phyloP scores from a whole-genome alignment of 2,888 invertebrate species.

The Agrochola macilenta region DNA sequence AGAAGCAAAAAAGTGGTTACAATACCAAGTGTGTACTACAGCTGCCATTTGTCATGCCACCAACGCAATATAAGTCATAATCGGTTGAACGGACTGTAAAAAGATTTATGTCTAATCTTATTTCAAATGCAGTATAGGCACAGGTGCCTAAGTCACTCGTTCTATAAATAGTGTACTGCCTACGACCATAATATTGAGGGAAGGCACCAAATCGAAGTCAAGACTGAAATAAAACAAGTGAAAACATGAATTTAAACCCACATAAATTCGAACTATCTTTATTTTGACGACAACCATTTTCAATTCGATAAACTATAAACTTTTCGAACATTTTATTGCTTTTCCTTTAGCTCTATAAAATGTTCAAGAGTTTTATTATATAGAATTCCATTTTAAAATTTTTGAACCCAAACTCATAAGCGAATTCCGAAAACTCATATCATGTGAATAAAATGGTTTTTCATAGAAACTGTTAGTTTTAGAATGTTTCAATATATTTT shows the following conservation, averaged over 20 bases:
- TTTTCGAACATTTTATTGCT: constrained; percentile 43
- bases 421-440: background rate
- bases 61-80: too few species aligned
- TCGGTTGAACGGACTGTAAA: too few species aligned
- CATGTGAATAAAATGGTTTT: constrained; percentile 49
- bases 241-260: constrained; percentile 10
- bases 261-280: constrained; percentile 22
- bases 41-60: too few species aligned
- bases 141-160: background rate
- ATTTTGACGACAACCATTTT: constrained; percentile 29
- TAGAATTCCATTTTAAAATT: constrained; percentile 35
- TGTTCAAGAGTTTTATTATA: constrained; percentile 35
- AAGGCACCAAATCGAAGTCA: background rate
- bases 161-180: background rate
- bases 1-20: too few species aligned
- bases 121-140: too few species aligned
- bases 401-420: constrained; percentile 19
- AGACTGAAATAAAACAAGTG: constrained; percentile 18
- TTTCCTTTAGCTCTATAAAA: constrained; percentile 50
- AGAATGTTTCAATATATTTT: constrained; percentile 55
- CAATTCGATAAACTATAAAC: constrained; percentile 44
- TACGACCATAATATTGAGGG: background rate
- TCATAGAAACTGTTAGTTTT: constrained; percentile 5
- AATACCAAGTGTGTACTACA: too few species aligned
- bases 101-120: too few species aligned